Conservation (phyloP, 2,888 invertebrate genomes). For the Leptinotarsa tumamoca region DNA sequence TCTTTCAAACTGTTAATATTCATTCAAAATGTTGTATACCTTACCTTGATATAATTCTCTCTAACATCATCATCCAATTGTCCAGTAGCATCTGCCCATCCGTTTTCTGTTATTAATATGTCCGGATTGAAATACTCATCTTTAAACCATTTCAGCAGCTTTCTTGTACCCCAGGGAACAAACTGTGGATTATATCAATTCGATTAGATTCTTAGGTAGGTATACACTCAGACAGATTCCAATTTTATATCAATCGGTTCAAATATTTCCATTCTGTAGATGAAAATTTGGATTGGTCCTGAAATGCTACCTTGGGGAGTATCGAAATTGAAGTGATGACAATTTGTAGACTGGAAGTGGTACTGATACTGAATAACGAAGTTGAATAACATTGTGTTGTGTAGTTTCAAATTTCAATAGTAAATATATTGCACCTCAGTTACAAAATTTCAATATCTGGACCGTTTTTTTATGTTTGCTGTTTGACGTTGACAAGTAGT, state of each 20-base stretch:
- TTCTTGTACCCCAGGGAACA: slow-evolving; percentile 72
- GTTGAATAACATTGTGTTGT: background rate
- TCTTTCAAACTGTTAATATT: too few relatives aligned
- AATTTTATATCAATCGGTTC: too few relatives aligned
- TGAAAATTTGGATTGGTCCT: too few relatives aligned
- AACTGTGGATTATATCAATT: slow-evolving; percentile 54
- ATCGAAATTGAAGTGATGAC: too few relatives aligned
- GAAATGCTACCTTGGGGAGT: too few relatives aligned
- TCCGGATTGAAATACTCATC: slow-evolving; percentile 66
- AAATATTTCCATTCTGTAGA: too few relatives aligned
- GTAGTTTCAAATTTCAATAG: background rate
- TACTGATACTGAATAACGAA: too few relatives aligned
- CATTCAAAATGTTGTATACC: background rate
- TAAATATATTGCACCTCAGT: background rate
- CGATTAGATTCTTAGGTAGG: background rate
- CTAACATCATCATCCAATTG: slow-evolving; percentile 68
- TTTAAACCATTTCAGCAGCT: slow-evolving; percentile 66
- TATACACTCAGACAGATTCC: background rate
- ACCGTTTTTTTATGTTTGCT: too few relatives aligned
- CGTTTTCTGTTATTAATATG: slow-evolving; percentile 72
- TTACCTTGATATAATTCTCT: slow-evolving; percentile 68
- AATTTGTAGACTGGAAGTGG: too few relatives aligned
- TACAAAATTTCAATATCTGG: too few relatives aligned
- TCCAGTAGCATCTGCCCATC: slow-evolving; percentile 65
- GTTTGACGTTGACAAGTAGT: too few relatives aligned